Evolutionary conservation across 2,797 vertebrate genomes (phyloP).

Genomic region (Cyprinodon diabolis): DNA sequence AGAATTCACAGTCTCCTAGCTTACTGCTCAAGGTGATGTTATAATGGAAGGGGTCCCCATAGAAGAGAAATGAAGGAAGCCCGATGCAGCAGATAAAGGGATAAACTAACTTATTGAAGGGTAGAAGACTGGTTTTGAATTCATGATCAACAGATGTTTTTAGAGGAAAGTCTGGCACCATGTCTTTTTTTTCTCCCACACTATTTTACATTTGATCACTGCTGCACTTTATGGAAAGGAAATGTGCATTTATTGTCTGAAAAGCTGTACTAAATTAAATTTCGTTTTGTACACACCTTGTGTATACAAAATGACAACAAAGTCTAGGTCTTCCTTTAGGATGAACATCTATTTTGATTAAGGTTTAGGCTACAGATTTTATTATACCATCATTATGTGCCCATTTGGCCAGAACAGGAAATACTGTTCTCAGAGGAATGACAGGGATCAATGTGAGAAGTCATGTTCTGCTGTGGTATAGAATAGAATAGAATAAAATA

Average conservation of each 20-base stretch:
- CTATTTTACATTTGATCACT: too few species aligned
- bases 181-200: too few species aligned
- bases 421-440: constrained; percentile 78
- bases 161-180: constrained; percentile 31
- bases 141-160: constrained; percentile 57
- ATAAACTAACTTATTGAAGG: constrained; percentile 58
- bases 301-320: too few species aligned
- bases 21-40: constrained; percentile 66
- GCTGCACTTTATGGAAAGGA: too few species aligned
- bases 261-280: too few species aligned
- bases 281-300: too few species aligned
- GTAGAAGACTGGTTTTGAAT: constrained; percentile 42
- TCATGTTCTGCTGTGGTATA: constrained; percentile 38
- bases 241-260: too few species aligned
- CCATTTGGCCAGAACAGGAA: constrained; percentile 76
- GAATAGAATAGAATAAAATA: too few species aligned
- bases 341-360: constrained; percentile 80
- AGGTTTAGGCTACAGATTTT: constrained; percentile 78
- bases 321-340: constrained; percentile 54
- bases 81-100: constrained; percentile 52
- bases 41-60: constrained; percentile 39
- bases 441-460: constrained; percentile 64
- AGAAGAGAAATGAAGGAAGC: constrained; percentile 57
- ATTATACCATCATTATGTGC: constrained; percentile 80
- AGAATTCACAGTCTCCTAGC: constrained; percentile 35